A percentile compares a stretch with the other conserved stretches of the same genome.
These are phyloP conservation scores for Psylliodes chrysocephalus DNA, from an alignment of 2,888 invertebrate genomes.

Conservation along the genomic window DNA sequence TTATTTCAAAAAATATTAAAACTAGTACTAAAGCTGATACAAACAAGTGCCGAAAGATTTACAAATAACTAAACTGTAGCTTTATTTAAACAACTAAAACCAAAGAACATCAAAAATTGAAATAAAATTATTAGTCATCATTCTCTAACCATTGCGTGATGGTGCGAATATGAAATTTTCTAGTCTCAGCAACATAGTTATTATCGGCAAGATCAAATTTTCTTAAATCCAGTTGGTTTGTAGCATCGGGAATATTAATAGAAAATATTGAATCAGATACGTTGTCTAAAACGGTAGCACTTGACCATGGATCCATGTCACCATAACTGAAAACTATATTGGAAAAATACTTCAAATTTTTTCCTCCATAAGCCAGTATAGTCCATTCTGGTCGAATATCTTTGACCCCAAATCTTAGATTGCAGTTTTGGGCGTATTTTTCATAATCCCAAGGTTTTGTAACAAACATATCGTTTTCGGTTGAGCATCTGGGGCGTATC, in stretches of 20 bases:
- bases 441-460: conserved; percentile 78
- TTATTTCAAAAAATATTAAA: too few species aligned
- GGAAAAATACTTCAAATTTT: conserved; percentile 72
- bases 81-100: too few species aligned
- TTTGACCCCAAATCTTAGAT: conserved; percentile 70
- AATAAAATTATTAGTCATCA: too few species aligned
- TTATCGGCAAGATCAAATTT: conserved; percentile 73
- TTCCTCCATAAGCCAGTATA: conserved; percentile 82
- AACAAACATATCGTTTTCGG: conserved; percentile 84
- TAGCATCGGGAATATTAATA: conserved; percentile 81
- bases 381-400: conserved; percentile 72
- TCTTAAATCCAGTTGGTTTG: conserved; percentile 88
- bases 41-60: too few species aligned
- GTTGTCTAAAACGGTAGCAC: conserved; percentile 81
- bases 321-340: conserved; percentile 88
- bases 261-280: conserved; percentile 74
- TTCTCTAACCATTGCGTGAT: conserved; percentile 72
- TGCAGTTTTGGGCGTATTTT: conserved; percentile 74
- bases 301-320: conserved; percentile 87
- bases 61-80: too few species aligned
- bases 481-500: conserved; percentile 89
- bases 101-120: too few species aligned
- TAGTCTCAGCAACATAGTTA: conserved; percentile 70
- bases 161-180: conserved; percentile 71
- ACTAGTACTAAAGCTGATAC: too few species aligned